Base-by-base conservation (phyloP, 2,888 invertebrate genomes). In the Limenitis camilla region DNA sequence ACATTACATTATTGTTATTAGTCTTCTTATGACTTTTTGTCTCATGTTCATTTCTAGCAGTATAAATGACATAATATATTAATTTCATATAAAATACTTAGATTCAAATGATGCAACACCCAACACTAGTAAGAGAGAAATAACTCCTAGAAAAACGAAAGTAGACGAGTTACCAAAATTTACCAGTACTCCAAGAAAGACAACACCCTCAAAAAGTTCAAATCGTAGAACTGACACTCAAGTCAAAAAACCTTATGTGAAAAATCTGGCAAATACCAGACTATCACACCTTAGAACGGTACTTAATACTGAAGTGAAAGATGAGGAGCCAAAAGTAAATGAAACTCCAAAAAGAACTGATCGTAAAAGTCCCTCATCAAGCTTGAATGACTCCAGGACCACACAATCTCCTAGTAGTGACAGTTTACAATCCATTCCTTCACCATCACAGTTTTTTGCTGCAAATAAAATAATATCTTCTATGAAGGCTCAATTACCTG, bases 391-490 rank as follows among this genome's bases (percentile, higher is more conserved):
- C 30, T 62, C 71, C 4, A 77, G 69, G 64, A 69, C 66, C 9
- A 61, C 64, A 0, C 80, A 78, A 29, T 82, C 84, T 1, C 82
- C 81, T 0, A 78, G 70, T 56, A 79, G 70, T 56, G 86, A 84
- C 28, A 83, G 74, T 29, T 57, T 77, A 7, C 79, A 80, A 27
- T 79, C 82, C 0, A 70, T 71, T 5, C 74, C 80, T 19, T 83
- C 84, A 5, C 82, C 85, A 0, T 85, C 87, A 33, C 87, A 86
- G 53, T 87, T 87, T 61, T 76, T 85, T 53, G 76, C 85, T 0
- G 87, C 85, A 2, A 87, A 82, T 52, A 87, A 85, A 71, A 85
- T 86, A 35, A 77, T 87, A 58, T 81, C 74, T 4, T 78, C 87
- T 1, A 86, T 87, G 82, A 86, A 84, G 67, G 84, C 87, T 6